phyloP scores from a whole-genome alignment of 2,797 vertebrate species.

The Octomys mimax region DNA sequence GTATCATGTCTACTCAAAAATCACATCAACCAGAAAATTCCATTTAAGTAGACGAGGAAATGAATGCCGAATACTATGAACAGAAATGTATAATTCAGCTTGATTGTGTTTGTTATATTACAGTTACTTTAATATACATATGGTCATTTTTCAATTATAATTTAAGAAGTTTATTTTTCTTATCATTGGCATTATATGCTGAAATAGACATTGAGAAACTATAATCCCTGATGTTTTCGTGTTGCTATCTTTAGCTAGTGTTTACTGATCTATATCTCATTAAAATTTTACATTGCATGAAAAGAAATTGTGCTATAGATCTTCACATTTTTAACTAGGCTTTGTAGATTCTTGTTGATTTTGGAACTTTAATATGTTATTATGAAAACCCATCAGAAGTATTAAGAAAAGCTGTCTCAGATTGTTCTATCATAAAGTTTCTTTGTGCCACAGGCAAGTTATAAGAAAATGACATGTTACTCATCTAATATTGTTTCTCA shows the following conservation, averaged over 20 bases:
- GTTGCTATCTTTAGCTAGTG: constrained; percentile 82
- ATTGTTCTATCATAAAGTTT: constrained; percentile 75
- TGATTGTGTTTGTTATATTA: constrained; percentile 50
- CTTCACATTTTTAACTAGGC: constrained; percentile 80
- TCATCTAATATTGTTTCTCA: constrained; percentile 85
- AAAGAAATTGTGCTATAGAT: constrained; percentile 79
- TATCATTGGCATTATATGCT: constrained; percentile 64
- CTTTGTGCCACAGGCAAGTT: constrained; percentile 85
- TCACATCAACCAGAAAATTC: constrained; percentile 67
- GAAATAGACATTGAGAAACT: constrained; percentile 73
- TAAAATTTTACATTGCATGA: constrained; percentile 84
- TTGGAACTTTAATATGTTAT: constrained; percentile 80
- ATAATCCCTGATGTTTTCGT: constrained; percentile 48
- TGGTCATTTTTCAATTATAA: constrained; percentile 66
- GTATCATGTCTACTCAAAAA: constrained; percentile 69
- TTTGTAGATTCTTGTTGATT: constrained; percentile 79
- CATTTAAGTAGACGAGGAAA: constrained; percentile 59
- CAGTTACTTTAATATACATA: constrained; percentile 74
- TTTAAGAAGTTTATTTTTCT: constrained; percentile 71
- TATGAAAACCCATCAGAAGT: constrained; percentile 77
- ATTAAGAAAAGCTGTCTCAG: not conserved
- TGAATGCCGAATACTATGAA: constrained; percentile 63
- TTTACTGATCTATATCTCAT: constrained; percentile 81
- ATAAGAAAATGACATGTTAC: constrained; percentile 87
- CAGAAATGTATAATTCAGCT: constrained; percentile 58